phyloP scores from a whole-genome alignment of 2,113 vertebrate species.

The Lophochroa leadbeateri region DNA sequence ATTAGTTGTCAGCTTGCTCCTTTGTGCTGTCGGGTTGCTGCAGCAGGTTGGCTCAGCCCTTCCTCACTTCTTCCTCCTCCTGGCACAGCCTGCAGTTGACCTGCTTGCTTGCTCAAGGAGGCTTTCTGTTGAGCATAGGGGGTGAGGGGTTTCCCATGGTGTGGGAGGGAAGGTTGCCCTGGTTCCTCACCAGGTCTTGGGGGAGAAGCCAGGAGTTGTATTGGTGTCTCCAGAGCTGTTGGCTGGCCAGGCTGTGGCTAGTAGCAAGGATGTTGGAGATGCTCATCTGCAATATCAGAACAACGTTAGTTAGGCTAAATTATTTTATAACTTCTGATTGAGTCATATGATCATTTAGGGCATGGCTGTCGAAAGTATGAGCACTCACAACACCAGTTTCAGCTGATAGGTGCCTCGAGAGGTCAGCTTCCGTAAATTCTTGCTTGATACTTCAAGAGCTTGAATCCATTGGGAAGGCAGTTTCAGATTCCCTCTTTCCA shows the following conservation, averaged over 20 bases:
- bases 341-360: neutral
- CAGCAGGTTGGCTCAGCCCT: fast-evolving
- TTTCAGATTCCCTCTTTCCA: neutral
- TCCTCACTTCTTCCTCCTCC: neutral
- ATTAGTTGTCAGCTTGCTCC: neutral
- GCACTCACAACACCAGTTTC: neutral
- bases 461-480: neutral
- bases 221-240: neutral
- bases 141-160: neutral
- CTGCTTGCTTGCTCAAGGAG: fast-evolving
- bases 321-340: neutral
- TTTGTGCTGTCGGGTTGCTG: fast-evolving
- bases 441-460: neutral
- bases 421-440: neutral
- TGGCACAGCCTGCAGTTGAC: fast-evolving
- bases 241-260: neutral
- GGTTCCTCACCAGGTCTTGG: neutral
- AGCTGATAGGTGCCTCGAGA: neutral
- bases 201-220: neutral
- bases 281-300: neutral
- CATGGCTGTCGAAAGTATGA: neutral
- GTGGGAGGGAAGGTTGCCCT: neutral
- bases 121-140: neutral
- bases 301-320: neutral
- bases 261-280: neutral